Percentiles rank a stretch among this genome's conserved stretches.
Evolutionary conservation across 2,888 invertebrate genomes (phyloP).

Genomic region (Lepidocyrtoides sp.): DNA sequence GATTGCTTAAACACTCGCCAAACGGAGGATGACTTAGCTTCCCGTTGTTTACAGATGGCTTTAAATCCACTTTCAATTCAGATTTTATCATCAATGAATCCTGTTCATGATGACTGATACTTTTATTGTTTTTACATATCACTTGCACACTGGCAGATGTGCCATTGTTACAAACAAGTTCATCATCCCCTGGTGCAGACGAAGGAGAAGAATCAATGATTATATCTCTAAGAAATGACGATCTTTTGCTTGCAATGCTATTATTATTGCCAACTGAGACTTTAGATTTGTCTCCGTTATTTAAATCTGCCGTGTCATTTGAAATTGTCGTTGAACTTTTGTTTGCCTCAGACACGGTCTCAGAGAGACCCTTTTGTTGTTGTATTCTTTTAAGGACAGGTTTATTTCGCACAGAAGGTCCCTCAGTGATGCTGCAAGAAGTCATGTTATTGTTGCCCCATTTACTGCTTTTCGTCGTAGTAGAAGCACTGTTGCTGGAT

Average conservation of each 20-base stretch:
- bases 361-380: constrained; percentile 72
- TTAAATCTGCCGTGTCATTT: constrained; percentile 25
- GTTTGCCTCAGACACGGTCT: constrained; percentile 57
- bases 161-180: constrained; percentile 30
- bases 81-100: constrained; percentile 73
- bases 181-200: constrained; percentile 57
- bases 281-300: constrained; percentile 74
- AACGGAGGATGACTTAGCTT: constrained; percentile 78
- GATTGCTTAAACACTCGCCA: constrained; percentile 67
- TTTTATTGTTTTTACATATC: constrained; percentile 68
- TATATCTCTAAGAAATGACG: constrained; percentile 83
- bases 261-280: constrained; percentile 13
- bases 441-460: constrained; percentile 64
- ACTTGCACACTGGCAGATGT: constrained; percentile 73
- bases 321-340: constrained; percentile 13
- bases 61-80: constrained; percentile 80
- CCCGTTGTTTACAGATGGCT: constrained; percentile 75
- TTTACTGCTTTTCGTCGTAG: constrained; percentile 42
- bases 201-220: constrained; percentile 76
- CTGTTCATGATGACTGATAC: constrained; percentile 25
- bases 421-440: constrained; percentile 40
- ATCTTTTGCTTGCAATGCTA: constrained; percentile 82
- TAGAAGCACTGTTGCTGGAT: constrained; percentile 65
- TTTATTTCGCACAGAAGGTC: constrained; percentile 67
- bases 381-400: constrained; percentile 82